Base-by-base conservation (phyloP, 2,888 invertebrate species). In the Tortrix viridana region DNA sequence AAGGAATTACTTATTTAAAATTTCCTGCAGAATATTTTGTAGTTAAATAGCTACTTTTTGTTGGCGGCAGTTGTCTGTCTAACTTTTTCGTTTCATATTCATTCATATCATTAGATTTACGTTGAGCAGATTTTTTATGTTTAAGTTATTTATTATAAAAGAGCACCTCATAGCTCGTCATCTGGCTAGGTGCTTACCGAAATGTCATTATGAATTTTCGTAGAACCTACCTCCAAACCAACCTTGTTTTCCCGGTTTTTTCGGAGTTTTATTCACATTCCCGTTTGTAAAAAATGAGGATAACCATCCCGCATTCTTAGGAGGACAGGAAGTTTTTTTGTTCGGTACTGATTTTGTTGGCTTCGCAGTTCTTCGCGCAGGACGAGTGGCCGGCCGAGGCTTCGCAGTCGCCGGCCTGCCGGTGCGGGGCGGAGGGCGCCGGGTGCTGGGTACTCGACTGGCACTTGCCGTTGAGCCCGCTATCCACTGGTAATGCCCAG, bases 161-260 rank as follows among this genome's bases (percentile, higher is more conserved):
- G n/a, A n/a, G n/a, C n/a, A n/a, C n/a, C n/a, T n/a, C n/a, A n/a
- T n/a, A n/a, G n/a, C n/a, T n/a, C n/a, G n/a, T n/a, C n/a, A n/a
- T n/a, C n/a, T n/a, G n/a, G n/a, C n/a, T n/a, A n/a, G n/a, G n/a
- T n/a, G n/a, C n/a, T n/a, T n/a, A n/a, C n/a, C n/a, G n/a, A n/a
- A n/a, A n/a, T 1, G 12, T 5, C n/a, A 38, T 38, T 14, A 38
- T 38, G 3, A n/a, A 38, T 5, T 14, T 5, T 14, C 14, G 4
- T 18, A 55, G 63, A 69, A 86, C 85, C 70, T 79, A 87, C 86
- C 85, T 85, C 79, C 67, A 73, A 86, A 87, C 91, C 82, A 89
- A 86, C 86, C 86, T 85, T 88, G 72, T 76, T 85, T 86, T 64
- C 68, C 74, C 69, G 88, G 83, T 65, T 80, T 84, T 65, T 76